Evolutionary conservation across 2,797 vertebrate species (phyloP).

Genomic region (Chrysolophus pictus): DNA sequence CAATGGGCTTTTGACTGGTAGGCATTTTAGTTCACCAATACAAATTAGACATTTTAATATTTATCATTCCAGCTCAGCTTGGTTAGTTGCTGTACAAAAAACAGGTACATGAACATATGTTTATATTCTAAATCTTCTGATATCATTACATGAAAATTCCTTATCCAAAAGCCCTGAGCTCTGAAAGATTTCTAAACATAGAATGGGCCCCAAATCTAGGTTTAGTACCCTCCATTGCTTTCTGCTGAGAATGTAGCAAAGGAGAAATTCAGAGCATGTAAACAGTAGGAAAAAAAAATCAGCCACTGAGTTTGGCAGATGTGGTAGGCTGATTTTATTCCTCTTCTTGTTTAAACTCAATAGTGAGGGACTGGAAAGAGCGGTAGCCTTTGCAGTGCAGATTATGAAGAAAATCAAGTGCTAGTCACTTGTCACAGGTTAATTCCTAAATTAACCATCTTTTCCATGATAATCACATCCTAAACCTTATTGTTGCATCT

Average conservation of each 20-base stretch:
- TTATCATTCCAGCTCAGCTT: background rate
- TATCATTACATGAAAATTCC: conserved; percentile 15
- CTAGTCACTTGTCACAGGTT: background rate
- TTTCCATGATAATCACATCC: conserved; percentile 2
- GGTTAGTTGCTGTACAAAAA: conserved; percentile 5
- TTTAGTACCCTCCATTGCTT: background rate
- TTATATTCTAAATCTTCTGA: background rate
- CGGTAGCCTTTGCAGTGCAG: background rate
- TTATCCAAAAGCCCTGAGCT: background rate
- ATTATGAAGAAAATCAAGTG: conserved; percentile 14
- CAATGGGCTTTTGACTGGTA: background rate
- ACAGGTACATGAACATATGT: background rate
- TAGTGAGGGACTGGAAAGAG: background rate
- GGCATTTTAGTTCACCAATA: conserved; percentile 2
- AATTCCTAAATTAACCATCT: conserved; percentile 21
- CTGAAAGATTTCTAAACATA: conserved; percentile 34
- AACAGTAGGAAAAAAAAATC: conserved; percentile 7
- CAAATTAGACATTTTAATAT: background rate
- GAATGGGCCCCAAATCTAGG: background rate
- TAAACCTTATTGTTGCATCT: background rate
- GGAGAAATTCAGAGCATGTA: conserved; percentile 21
- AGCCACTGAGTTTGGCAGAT: conserved; percentile 18
- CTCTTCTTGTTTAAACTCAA: conserved; percentile 25
- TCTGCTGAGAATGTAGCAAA: conserved; percentile 2
- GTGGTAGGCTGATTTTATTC: conserved; percentile 6